Percentiles rank a stretch among this genome's conserved stretches.
These are phyloP conservation scores for Chaitophorus viminalis DNA, from an alignment of 2,888 invertebrate genomes.

Conservation along the genomic window DNA sequence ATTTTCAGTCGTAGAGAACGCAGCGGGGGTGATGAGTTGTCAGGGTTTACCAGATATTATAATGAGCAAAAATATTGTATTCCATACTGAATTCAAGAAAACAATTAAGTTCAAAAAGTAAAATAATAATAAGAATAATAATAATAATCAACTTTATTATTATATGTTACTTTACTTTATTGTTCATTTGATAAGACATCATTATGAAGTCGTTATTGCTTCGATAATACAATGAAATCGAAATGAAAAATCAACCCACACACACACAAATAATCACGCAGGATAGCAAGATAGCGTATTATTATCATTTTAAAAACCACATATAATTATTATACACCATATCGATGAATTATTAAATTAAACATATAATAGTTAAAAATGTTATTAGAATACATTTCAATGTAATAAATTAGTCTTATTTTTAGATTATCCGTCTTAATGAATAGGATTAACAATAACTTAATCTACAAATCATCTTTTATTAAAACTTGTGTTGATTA, in stretches of 20 bases:
- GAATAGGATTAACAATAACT: not conserved
- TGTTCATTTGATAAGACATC: not conserved
- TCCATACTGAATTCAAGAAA: not conserved
- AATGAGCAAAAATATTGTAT: too few relatives aligned
- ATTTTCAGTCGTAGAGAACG: too few relatives aligned
- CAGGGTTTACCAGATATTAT: too few relatives aligned
- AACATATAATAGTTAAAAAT: not conserved
- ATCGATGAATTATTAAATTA: not conserved
- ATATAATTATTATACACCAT: not conserved
- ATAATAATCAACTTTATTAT: too few relatives aligned
- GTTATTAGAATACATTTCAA: not conserved
- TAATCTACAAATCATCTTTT: conserved; percentile 11
- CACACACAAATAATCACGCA: too few relatives aligned
- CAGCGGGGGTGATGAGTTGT: too few relatives aligned
- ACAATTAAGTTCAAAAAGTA: not conserved
- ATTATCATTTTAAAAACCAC: not conserved
- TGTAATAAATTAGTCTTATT: not conserved
- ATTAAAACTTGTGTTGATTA: not conserved
- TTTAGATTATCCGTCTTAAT: not conserved
- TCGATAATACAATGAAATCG: not conserved
- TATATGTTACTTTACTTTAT: too few relatives aligned
- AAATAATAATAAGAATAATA: too few relatives aligned
- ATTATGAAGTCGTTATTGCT: not conserved
- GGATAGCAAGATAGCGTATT: not conserved
- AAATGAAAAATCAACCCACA: not conserved